Conservation (phyloP, 2,888 invertebrate species). For the Drosophila barbarae region DNA sequence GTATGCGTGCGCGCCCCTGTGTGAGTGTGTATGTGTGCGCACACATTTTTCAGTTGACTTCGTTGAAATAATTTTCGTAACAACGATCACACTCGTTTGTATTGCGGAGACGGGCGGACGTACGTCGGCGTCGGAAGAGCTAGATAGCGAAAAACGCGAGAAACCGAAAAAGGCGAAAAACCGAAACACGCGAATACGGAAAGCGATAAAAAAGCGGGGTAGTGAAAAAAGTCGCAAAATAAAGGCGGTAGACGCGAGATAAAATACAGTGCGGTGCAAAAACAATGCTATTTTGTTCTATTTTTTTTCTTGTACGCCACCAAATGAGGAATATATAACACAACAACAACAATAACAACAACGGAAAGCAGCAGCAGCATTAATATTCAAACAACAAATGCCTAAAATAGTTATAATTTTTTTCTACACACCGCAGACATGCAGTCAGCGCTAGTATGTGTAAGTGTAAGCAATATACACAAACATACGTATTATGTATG, state of each 20-base stretch:
- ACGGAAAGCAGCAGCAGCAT: background rate
- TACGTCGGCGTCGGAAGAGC: constrained; percentile 32
- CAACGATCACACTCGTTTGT: constrained; percentile 79
- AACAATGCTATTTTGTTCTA: constrained; percentile 24
- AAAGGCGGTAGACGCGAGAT: background rate
- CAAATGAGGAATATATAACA: constrained; percentile 35
- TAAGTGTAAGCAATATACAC: constrained; percentile 32
- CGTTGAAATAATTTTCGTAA: constrained; percentile 76
- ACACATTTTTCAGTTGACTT: constrained; percentile 73
- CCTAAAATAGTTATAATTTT: constrained; percentile 33
- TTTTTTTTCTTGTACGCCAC: constrained; percentile 28
- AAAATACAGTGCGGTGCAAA: constrained; percentile 4
- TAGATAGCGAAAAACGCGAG: constrained; percentile 31
- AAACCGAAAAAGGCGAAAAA: constrained; percentile 30
- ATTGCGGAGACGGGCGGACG: constrained; percentile 77
- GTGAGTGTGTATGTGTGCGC: constrained; percentile 43
- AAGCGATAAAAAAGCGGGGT: constrained; percentile 1
- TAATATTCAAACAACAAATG: constrained; percentile 46
- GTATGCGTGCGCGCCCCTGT: constrained; percentile 17
- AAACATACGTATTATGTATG: background rate
- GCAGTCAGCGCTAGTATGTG: constrained; percentile 35
- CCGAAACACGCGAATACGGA: constrained; percentile 22
- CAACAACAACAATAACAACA: constrained; percentile 5
- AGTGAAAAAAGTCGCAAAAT: constrained; percentile 8
- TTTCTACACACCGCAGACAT: constrained; percentile 27